Evolutionary conservation across 2,113 vertebrate species (phyloP).

Genomic region (Mesitornis unicolor): DNA sequence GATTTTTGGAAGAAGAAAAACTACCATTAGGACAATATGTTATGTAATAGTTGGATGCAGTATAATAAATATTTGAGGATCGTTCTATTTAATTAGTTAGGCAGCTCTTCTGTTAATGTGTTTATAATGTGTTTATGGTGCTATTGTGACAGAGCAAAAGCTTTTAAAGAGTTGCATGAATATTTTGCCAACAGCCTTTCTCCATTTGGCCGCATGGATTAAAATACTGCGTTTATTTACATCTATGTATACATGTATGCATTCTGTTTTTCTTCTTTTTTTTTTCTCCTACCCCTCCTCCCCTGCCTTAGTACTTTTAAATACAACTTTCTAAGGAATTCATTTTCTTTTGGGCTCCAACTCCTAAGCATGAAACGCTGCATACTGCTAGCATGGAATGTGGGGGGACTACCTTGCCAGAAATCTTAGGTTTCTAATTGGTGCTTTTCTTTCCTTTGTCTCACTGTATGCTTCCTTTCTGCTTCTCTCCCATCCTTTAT

Average conservation of each 20-base stretch:
- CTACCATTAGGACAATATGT: not conserved
- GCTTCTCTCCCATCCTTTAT: not conserved
- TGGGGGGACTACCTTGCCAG: not conserved
- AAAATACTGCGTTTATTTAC: not conserved
- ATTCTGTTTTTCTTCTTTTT: not conserved
- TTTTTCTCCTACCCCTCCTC: accelerated
- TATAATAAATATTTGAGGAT: not conserved
- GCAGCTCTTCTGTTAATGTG: not conserved
- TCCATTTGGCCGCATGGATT: not conserved
- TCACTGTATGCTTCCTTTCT: not conserved
- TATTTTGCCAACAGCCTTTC: not conserved
- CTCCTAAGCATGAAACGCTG: not conserved
- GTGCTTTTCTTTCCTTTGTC: not conserved
- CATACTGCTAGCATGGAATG: not conserved
- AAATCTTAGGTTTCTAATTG: not conserved
- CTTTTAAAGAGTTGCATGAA: not conserved
- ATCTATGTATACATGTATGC: accelerated
- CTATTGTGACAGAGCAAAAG: not conserved
- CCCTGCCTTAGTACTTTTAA: accelerated
- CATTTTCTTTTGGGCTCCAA: not conserved
- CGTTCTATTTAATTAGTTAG: not conserved
- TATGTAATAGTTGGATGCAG: not conserved
- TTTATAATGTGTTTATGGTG: not conserved
- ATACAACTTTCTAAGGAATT: not conserved
- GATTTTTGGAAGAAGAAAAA: not conserved